Evolutionary conservation across 2,797 vertebrate species (phyloP).

Genomic region (Sibirionetta formosa): DNA sequence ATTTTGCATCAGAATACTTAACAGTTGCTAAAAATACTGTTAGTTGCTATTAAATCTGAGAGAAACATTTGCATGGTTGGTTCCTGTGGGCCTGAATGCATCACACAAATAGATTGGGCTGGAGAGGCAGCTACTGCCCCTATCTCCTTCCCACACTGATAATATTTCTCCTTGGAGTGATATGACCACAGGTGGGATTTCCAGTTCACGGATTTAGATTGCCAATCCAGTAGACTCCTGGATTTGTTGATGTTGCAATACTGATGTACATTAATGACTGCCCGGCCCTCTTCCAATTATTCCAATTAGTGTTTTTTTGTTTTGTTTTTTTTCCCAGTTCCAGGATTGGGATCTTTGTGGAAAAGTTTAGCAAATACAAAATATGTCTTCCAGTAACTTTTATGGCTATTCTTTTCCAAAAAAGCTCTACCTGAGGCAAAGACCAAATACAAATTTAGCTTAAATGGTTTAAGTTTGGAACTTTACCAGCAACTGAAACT

Average conservation of each 20-base stretch:
- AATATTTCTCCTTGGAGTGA: background rate
- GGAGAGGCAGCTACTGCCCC: background rate
- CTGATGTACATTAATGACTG: background rate
- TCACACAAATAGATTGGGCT: background rate
- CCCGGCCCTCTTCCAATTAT: background rate
- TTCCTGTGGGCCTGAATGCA: background rate
- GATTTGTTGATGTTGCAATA: background rate
- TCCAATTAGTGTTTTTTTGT: background rate
- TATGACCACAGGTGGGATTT: background rate
- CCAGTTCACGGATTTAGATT: background rate
- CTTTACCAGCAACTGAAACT: background rate
- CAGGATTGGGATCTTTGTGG: background rate
- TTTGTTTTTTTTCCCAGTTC: background rate
- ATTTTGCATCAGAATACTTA: background rate
- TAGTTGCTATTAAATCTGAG: background rate
- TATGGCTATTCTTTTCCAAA: background rate
- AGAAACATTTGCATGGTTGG: background rate
- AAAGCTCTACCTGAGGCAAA: background rate
- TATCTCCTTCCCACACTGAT: background rate
- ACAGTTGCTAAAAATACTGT: background rate
- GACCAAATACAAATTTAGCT: conserved; percentile 1
- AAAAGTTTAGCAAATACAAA: background rate
- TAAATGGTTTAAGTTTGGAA: background rate
- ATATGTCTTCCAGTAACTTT: background rate
- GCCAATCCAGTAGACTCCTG: background rate